Evolutionary conservation across 2,888 invertebrate species (phyloP).

Genomic region (Vannuccia rotundouncinata): DNA sequence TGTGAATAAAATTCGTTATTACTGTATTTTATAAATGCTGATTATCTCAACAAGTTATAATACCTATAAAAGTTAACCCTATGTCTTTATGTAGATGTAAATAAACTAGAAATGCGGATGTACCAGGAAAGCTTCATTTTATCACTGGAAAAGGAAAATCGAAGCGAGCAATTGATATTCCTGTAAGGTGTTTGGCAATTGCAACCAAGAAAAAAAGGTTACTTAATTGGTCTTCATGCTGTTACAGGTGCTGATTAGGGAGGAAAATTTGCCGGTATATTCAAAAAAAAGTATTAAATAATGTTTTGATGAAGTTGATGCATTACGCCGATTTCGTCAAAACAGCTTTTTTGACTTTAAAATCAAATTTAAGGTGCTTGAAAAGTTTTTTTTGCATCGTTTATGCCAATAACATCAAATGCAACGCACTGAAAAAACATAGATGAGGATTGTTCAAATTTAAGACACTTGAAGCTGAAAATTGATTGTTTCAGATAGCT

Average conservation of each 20-base stretch:
- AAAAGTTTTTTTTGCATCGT: not conserved
- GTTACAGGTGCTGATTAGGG: not conserved
- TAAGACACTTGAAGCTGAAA: not conserved
- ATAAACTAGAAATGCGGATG: too few relatives aligned
- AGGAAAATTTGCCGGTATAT: not conserved
- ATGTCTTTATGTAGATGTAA: too few relatives aligned
- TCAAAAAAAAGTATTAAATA: not conserved
- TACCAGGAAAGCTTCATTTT: not conserved
- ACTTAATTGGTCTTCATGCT: not conserved
- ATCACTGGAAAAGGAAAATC: not conserved
- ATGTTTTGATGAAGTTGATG: not conserved
- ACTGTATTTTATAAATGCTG: too few relatives aligned
- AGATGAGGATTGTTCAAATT: not conserved
- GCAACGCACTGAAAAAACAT: not conserved
- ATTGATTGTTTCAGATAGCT: too few relatives aligned
- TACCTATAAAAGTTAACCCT: too few relatives aligned
- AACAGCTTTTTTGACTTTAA: not conserved
- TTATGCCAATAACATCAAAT: not conserved
- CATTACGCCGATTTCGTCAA: not conserved
- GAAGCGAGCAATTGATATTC: not conserved
- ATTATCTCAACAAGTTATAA: too few relatives aligned
- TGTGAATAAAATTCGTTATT: too few relatives aligned
- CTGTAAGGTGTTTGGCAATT: not conserved
- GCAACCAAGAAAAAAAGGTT: not conserved
- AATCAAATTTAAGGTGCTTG: not conserved